phyloP scores from a whole-genome alignment of 2,888 invertebrate species.

The Malachius bipustulatus region DNA sequence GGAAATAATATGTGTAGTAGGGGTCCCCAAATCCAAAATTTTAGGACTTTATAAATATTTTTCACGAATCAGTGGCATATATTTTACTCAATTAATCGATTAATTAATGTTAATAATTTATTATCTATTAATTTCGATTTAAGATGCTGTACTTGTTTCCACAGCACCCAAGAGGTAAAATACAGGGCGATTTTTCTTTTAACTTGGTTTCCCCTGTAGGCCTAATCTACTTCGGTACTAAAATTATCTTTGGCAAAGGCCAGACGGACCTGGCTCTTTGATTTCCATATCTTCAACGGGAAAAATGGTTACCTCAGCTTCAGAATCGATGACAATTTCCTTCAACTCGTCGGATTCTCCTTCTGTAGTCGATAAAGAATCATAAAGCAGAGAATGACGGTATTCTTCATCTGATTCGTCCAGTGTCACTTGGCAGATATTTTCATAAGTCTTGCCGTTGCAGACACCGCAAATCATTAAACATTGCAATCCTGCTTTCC shows the following conservation, averaged over 20 bases:
- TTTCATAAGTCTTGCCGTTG: slow-evolving; percentile 13
- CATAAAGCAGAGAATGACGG: no score
- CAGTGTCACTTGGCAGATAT: slow-evolving; percentile 4
- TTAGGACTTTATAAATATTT: no score
- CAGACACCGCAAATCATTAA: slow-evolving; percentile 11
- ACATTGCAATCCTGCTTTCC: slow-evolving; percentile 16
- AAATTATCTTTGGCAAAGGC: slow-evolving; percentile 1
- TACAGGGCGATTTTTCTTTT: neutral
- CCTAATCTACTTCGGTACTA: neutral
- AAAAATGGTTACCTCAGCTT: neutral
- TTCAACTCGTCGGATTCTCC: neutral
- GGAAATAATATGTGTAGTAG: no score
- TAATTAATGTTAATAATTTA: no score
- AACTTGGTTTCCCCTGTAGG: slow-evolving; percentile 4
- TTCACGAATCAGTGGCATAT: no score
- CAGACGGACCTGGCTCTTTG: neutral
- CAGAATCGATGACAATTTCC: neutral
- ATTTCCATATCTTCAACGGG: neutral
- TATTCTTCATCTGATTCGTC: neutral
- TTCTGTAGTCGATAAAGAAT: no score
- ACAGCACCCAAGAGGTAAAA: slow-evolving; percentile 2
- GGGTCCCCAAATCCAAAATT: no score
- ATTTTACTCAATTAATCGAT: no score
- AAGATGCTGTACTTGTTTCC: neutral
- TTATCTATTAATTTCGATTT: neutral